Conservation (phyloP, 2,797 vertebrate species). For the Melanotaenia boesemani region DNA sequence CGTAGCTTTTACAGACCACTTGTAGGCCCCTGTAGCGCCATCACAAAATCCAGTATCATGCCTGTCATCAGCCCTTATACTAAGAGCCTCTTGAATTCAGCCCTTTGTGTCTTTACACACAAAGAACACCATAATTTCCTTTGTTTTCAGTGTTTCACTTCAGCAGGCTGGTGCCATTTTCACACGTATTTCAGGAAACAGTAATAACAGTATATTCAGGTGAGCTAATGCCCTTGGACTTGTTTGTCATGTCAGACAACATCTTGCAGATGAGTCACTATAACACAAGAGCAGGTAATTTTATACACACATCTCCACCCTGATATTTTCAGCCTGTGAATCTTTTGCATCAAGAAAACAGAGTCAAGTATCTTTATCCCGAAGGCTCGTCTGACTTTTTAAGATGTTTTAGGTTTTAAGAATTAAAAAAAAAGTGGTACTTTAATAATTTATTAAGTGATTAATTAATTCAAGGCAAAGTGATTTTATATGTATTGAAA, state of each 20-base stretch:
- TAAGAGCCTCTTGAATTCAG: constrained; percentile 62
- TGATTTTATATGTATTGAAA: not conserved
- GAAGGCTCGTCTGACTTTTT: not conserved
- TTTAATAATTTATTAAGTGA: not conserved
- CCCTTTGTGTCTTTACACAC: constrained; percentile 51
- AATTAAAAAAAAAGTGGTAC: not conserved
- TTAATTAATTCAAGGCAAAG: not conserved
- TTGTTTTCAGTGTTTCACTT: constrained; percentile 32
- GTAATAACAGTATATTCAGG: constrained; percentile 53
- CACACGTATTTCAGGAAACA: constrained; percentile 60
- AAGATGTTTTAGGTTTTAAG: not conserved
- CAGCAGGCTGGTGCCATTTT: constrained; percentile 53
- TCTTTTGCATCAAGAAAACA: not conserved
- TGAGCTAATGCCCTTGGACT: constrained; percentile 49
- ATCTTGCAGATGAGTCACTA: constrained; percentile 49
- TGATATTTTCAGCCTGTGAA: not conserved
- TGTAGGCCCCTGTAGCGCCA: constrained; percentile 38
- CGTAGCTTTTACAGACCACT: constrained; percentile 49
- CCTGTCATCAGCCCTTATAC: constrained; percentile 52
- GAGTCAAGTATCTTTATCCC: not conserved
- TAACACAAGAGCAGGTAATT: constrained; percentile 37
- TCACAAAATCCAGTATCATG: constrained; percentile 42
- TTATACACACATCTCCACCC: constrained; percentile 5
- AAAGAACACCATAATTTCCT: constrained; percentile 55
- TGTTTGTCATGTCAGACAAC: constrained; percentile 55